Evolutionary conservation across 2,888 invertebrate species (phyloP).

Genomic region (Anodontia alba): DNA sequence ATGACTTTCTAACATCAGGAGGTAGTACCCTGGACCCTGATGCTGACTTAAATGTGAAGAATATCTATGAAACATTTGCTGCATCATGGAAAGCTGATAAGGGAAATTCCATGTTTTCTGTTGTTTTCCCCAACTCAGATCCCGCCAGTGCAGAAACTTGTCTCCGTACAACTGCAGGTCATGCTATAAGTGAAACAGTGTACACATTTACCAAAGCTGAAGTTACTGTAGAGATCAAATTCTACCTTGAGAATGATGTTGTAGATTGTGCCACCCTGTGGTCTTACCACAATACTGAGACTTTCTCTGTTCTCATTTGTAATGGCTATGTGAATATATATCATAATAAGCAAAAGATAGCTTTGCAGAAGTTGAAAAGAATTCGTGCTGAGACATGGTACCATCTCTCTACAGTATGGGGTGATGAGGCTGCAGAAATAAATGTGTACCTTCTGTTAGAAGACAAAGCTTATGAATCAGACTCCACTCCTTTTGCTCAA

Average conservation of each 20-base stretch:
- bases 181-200: constrained; percentile 48
- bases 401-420: constrained; percentile 70
- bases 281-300: constrained; percentile 59
- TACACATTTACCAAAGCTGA: constrained; percentile 60
- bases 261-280: constrained; percentile 62
- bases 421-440: constrained; percentile 21
- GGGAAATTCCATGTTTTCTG: constrained; percentile 37
- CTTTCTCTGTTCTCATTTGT: constrained; percentile 56
- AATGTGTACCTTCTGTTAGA: constrained; percentile 49
- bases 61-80: constrained; percentile 61
- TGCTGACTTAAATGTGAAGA: constrained; percentile 24
- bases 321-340: constrained; percentile 41
- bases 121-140: constrained; percentile 32
- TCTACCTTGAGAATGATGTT: constrained; percentile 46
- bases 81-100: constrained; percentile 55
- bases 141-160: constrained; percentile 55
- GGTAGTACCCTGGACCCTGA: constrained; percentile 34
- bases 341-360: constrained; percentile 27
- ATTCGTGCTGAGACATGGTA: constrained; percentile 67
- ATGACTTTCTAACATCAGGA: constrained; percentile 43
- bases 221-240: constrained; percentile 68
- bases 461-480: constrained; percentile 25
- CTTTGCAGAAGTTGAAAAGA: constrained; percentile 36
- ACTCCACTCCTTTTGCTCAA: neutral
- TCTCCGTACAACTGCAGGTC: constrained; percentile 46